Conservation (phyloP, 2,113 vertebrate species). For the Elaphurus davidianus region DNA sequence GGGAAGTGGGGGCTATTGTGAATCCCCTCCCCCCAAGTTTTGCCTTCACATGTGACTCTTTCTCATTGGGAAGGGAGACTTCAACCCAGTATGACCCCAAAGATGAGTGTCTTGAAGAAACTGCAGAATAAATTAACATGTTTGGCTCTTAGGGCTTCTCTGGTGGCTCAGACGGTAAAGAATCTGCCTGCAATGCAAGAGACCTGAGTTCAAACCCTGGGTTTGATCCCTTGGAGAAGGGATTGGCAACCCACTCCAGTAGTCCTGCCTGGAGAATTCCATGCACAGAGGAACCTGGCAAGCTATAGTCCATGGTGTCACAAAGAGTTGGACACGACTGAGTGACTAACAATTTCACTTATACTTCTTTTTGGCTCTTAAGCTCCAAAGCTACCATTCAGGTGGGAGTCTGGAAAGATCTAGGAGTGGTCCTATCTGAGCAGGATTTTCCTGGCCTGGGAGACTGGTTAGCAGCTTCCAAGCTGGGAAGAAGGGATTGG, state of each 20-base stretch:
- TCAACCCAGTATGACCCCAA: not conserved
- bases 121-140: not conserved
- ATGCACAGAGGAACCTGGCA: not conserved
- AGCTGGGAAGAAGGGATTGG: not conserved
- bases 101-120: not conserved
- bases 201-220: not conserved
- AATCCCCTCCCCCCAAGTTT: not conserved
- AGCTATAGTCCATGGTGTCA: not conserved
- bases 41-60: not conserved
- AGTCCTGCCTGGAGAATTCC: not conserved
- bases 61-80: not conserved
- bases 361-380: not conserved
- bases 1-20: not conserved
- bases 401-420: not conserved
- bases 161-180: not conserved
- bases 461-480: not conserved
- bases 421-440: not conserved
- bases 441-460: not conserved
- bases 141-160: not conserved
- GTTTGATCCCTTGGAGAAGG: not conserved
- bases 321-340: not conserved
- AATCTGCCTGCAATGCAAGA: not conserved
- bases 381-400: not conserved
- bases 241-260: not conserved
- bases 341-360: not conserved